Evolutionary conservation across 92 coral and sea anemone genomes (phyloP), one percentile per base, ranked within the genome.

Genomic region (Plumapathes pennacea): DNA sequence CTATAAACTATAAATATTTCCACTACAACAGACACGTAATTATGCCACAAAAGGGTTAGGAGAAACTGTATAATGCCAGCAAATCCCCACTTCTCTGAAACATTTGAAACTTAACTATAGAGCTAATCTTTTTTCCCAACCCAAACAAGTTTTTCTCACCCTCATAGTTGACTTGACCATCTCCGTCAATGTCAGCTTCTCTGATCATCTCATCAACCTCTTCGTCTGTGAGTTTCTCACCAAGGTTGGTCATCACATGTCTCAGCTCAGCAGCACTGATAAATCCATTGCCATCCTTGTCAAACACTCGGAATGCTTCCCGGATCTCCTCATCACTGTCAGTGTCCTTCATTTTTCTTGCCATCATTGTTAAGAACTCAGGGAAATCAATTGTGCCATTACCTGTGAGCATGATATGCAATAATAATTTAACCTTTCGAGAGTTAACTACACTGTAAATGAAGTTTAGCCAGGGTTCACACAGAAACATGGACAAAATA

Each of bases 361-460:
- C 95, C 95, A 86, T 86, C 89, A 86, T 76, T 10, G 84, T 72
- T 1, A 76, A 72, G 38, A 86, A 86, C 50, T 86, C 95, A 12
- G 83, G 76, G 27, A 85, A 85, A 60, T 85, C 91, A 12, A 85
- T 85, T 31, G 81, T 61, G 9, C 91, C 91, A 63, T 80, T 67
- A 11, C 91, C 91, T 85, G 59, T 26, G 11, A 4, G 27, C 36
- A 62, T 47, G 40, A 47, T 17, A 44, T 11, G 19, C 6, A 44
- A 44, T n/a, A n/a, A n/a, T n/a, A n/a, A n/a, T n/a, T n/a, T n/a
- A n/a, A n/a, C n/a, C n/a, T n/a, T n/a, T n/a, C n/a, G n/a, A n/a
- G n/a, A n/a, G n/a, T n/a, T n/a, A n/a, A n/a, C n/a, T n/a, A n/a
- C n/a, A n/a, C n/a, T n/a, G n/a, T n/a, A n/a, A n/a, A n/a, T n/a